Evolutionary conservation across 2,888 invertebrate species (phyloP).

Genomic region (Pseudolycoriella hygida): DNA sequence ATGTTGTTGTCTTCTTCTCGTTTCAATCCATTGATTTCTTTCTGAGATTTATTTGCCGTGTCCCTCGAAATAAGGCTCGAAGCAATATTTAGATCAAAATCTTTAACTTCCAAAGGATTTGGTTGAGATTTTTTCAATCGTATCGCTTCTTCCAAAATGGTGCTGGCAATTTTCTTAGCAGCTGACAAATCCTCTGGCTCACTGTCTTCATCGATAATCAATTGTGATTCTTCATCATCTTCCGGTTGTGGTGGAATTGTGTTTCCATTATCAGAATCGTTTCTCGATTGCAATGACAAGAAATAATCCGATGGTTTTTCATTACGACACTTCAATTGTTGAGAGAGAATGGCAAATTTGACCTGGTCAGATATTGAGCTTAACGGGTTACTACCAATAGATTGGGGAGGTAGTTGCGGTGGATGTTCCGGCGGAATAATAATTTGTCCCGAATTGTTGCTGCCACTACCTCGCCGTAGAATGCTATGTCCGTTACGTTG

Average conservation of each 20-base stretch:
- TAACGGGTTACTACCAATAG: conserved; percentile 9
- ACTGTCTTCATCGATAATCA: conserved; percentile 28
- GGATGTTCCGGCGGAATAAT: background rate
- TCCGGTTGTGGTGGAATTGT: conserved; percentile 8
- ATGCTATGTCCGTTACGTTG: conserved; percentile 40
- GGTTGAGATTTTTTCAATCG: conserved; percentile 11
- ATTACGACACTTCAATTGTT: conserved; percentile 49
- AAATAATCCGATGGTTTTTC: conserved; percentile 10
- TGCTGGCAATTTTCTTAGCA: conserved; percentile 38
- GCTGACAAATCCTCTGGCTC: conserved; percentile 15
- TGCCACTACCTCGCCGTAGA: conserved; percentile 23
- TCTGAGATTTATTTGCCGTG: conserved; percentile 24
- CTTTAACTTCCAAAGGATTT: conserved; percentile 20
- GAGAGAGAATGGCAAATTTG: conserved; percentile 59
- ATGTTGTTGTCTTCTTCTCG: background rate
- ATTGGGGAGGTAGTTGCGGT: background rate
- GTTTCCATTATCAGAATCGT: conserved; percentile 3
- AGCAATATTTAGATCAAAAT: conserved; percentile 35
- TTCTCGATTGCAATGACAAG: conserved; percentile 6
- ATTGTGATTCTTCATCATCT: conserved; percentile 29
- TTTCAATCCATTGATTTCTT: conserved; percentile 14
- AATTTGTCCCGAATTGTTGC: conserved; percentile 2
- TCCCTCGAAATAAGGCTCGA: conserved; percentile 39
- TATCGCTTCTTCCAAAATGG: conserved; percentile 35
- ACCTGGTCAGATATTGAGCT: conserved; percentile 41